Evolutionary conservation across 2,888 invertebrate genomes (phyloP), one percentile per base, ranked within the genome.

Genomic region (Urechis unicinctus): DNA sequence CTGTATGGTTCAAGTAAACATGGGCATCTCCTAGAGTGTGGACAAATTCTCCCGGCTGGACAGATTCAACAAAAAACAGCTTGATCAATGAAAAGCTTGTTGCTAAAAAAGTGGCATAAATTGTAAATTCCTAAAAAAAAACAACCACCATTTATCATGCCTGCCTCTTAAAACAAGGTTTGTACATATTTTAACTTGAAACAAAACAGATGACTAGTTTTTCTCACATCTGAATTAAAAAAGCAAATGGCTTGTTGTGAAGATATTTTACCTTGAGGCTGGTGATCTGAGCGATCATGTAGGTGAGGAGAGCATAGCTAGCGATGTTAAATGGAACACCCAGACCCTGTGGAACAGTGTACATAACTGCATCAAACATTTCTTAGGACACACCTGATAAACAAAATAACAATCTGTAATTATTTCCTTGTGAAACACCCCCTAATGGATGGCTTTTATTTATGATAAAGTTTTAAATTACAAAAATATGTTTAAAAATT

Each of bases 281-380:
- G n/a, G 93, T 92, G 24, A 97, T 85, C 72, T 95, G 91, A 26
- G 97, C 96, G 63, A 97, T 88, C 93, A 98, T 95, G 69, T 88
- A 88, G 2, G 94, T 95, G 2, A 97, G 82, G 29, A 97, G 77
- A 1, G 96, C 85, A 79, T 97, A 98, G 67, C 95, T 95, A 50
- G 97, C 96, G 67, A 98, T 93, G 79, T 97, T 97, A 78, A 97
- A 97, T 13, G 96, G 96, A 0, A 96, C 94, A n/a, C 97, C 97
- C 1, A 97, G 82, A 48, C 82, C 82, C 81, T 81, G 66, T 6
- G 17, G 36, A n/a, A n/a, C n/a, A n/a, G n/a, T n/a, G n/a, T n/a
- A n/a, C n/a, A n/a, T n/a, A n/a, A n/a, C n/a, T n/a, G n/a, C n/a
- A n/a, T n/a, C n/a, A n/a, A n/a, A n/a, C n/a, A n/a, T n/a, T n/a